Evolutionary conservation across 30 jellyfish, hydroid and myxozoan species (phyloP).

Genomic region (Pelagia noctiluca): DNA sequence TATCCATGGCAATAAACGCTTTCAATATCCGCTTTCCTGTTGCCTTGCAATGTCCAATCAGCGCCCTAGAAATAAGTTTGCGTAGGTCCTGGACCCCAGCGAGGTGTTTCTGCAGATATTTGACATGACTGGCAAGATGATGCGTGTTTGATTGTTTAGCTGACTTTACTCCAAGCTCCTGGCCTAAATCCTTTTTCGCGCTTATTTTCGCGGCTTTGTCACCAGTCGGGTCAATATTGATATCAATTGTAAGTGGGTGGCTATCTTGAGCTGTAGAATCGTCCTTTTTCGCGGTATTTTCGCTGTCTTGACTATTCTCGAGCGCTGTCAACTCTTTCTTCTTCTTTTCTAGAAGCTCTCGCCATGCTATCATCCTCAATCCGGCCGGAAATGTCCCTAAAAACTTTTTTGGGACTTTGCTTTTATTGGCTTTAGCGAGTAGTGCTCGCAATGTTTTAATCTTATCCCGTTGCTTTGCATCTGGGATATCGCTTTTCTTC

Average conservation of each 20-base stretch:
- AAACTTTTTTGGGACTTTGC: conserved; percentile 87
- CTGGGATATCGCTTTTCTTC: conserved; percentile 90
- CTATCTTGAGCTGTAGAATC: conserved; percentile 18
- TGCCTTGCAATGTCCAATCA: conserved; percentile 96
- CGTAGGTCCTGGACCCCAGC: conserved; percentile 91
- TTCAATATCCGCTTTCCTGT: conserved; percentile 94
- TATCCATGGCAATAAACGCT: conserved; percentile 99
- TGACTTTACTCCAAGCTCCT: conserved; percentile 2
- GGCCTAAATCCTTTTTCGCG: conserved; percentile 4
- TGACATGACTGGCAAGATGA: conserved; percentile 71
- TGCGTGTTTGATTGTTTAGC: background rate
- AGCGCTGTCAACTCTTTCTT: conserved; percentile 74
- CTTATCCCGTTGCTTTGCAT: conserved; percentile 64
- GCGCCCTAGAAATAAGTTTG: conserved; percentile 88
- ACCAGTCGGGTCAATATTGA: conserved; percentile 75
- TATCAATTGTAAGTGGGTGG: conserved; percentile 86
- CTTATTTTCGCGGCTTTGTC: conserved; percentile 35
- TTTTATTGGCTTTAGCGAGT: conserved; percentile 77
- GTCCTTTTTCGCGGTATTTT: conserved; percentile 26
- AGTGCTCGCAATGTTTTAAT: conserved; percentile 65
- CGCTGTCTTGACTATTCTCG: conserved; percentile 29
- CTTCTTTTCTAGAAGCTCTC: conserved; percentile 87
- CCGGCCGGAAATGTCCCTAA: conserved; percentile 95
- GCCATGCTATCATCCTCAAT: conserved; percentile 98
- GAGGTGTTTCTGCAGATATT: conserved; percentile 84